phyloP scores from a whole-genome alignment of 2,797 vertebrate genomes.

The Chaetodon trifasciatus region DNA sequence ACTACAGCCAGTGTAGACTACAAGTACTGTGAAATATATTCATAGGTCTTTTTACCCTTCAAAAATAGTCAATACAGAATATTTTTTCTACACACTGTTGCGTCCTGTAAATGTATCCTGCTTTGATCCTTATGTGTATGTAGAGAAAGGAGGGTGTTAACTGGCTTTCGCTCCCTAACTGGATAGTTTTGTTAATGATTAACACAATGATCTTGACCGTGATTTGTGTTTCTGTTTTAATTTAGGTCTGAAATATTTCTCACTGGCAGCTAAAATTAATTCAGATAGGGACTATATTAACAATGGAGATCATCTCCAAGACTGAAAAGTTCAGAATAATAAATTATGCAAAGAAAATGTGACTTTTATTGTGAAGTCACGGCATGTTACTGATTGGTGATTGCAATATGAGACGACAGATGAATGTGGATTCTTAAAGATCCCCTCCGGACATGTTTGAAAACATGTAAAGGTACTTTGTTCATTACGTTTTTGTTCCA shows the following conservation, averaged over 20 bases:
- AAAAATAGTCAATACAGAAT: conserved; percentile 21
- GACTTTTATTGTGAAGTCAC: neutral
- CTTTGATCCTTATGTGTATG: neutral
- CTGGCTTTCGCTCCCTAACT: neutral
- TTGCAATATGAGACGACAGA: neutral
- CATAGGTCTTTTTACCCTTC: conserved; percentile 44
- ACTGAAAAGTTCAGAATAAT: neutral
- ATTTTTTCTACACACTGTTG: neutral
- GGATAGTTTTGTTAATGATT: conserved; percentile 23
- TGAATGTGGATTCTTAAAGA: neutral
- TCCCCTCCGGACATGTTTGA: neutral
- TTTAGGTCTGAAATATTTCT: neutral
- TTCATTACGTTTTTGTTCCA: neutral
- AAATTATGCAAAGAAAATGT: neutral
- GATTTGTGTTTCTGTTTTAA: conserved; percentile 3
- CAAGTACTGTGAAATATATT: conserved; percentile 51
- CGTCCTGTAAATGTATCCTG: neutral
- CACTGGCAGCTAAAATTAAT: conserved; percentile 8
- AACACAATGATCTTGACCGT: neutral
- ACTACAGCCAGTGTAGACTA: conserved; percentile 22
- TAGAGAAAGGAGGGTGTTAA: neutral
- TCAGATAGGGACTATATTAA: neutral
- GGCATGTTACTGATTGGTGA: neutral
- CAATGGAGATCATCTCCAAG: neutral
- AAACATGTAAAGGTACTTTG: neutral